Evolutionary conservation across 2,888 invertebrate genomes (phyloP).

Genomic region (Eretmocerus hayati): DNA sequence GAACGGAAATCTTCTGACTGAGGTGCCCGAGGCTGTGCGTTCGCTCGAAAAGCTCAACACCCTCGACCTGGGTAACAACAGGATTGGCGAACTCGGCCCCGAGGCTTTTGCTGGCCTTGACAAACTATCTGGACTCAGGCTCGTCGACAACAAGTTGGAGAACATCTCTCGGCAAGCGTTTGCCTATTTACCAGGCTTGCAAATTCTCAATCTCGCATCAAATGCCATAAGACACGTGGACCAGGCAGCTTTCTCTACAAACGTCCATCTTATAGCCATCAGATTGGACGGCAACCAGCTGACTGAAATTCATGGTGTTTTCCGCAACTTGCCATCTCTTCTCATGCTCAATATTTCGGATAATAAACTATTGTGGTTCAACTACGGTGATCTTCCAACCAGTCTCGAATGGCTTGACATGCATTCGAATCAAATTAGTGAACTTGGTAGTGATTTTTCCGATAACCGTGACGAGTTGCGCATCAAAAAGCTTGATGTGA

Average conservation of each 20-base stretch:
- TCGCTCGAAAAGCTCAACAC: constrained; percentile 65
- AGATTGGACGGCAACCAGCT: constrained; percentile 72
- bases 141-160: constrained; percentile 73
- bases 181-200: constrained; percentile 61
- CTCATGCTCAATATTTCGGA: constrained; percentile 77
- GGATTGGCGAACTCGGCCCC: constrained; percentile 63
- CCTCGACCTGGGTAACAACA: constrained; percentile 76
- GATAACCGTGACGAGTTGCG: constrained; percentile 44
- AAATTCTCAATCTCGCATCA: constrained; percentile 72
- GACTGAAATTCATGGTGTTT: constrained; percentile 70
- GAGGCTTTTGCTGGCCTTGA: constrained; percentile 68
- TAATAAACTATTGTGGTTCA: constrained; percentile 72
- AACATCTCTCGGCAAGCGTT: constrained; percentile 71
- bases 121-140: constrained; percentile 66
- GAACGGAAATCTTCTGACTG: constrained; percentile 65
- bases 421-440: constrained; percentile 71
- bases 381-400: constrained; percentile 69
- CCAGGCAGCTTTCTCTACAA: constrained; percentile 69
- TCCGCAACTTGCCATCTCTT: constrained; percentile 65
- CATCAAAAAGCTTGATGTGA: constrained; percentile 71
- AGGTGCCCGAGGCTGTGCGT: constrained; percentile 64
- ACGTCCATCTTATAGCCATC: constrained; percentile 67
- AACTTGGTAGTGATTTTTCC: constrained; percentile 67
- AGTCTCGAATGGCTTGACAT: constrained; percentile 75
- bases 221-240: constrained; percentile 73